phyloP scores from a whole-genome alignment of 2,113 vertebrate genomes.

The Ptilonorhynchus violaceus region DNA sequence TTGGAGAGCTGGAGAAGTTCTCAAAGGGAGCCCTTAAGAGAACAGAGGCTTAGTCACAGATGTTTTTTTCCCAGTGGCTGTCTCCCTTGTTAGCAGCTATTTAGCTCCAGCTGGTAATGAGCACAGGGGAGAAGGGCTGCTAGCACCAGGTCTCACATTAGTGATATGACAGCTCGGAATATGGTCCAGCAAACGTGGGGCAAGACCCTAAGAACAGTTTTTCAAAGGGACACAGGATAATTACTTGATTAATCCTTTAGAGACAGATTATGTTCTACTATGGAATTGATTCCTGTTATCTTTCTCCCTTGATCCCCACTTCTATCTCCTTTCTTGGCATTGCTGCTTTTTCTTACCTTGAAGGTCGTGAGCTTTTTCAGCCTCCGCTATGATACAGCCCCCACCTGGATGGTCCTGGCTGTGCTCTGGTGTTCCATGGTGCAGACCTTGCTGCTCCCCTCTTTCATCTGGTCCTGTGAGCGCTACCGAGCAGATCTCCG shows the following conservation, averaged over 20 bases:
- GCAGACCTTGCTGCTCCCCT: constrained; percentile 80
- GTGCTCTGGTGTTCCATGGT: constrained; percentile 85
- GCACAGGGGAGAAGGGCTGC: not conserved
- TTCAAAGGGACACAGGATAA: not conserved
- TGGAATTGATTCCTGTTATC: not conserved
- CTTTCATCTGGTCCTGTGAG: constrained; percentile 83
- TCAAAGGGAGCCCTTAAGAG: constrained; percentile 6
- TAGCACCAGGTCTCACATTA: not conserved
- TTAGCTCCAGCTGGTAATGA: constrained; percentile 1
- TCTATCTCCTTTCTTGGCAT: not conserved
- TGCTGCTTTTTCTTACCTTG: not conserved
- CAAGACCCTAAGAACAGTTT: not conserved
- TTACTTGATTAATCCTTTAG: not conserved
- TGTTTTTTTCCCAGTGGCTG: not conserved
- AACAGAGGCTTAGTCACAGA: constrained; percentile 19
- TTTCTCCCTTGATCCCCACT: not conserved
- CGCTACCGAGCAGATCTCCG: constrained; percentile 82
- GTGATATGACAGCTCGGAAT: not conserved
- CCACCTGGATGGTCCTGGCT: constrained; percentile 82
- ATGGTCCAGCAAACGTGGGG: not conserved
- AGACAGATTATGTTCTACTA: not conserved
- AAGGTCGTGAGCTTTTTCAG: constrained; percentile 84
- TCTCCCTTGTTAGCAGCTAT: constrained; percentile 8
- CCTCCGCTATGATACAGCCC: constrained; percentile 78
- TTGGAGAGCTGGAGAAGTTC: not conserved